Percentiles rank a stretch among this genome's conserved stretches.
Evolutionary conservation across 2,888 invertebrate genomes (phyloP).

Genomic region (Onchidella celtica): DNA sequence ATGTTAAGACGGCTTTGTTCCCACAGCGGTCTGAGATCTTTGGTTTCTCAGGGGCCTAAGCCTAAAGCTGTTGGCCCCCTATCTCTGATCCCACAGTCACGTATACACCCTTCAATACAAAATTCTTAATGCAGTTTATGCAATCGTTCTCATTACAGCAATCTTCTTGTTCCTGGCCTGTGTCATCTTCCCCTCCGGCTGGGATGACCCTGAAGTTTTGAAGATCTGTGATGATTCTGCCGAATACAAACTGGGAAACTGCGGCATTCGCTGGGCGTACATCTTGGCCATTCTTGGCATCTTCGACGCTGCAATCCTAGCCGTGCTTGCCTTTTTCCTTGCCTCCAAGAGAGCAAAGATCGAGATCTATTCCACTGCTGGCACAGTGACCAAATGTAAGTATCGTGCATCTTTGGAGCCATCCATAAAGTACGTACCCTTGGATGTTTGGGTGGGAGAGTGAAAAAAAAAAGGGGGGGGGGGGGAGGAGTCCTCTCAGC

Average conservation of each 20-base stretch:
- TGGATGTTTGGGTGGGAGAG: too few species aligned
- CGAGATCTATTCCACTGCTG: slow-evolving; percentile 65
- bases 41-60: too few species aligned
- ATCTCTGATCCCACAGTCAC: too few species aligned
- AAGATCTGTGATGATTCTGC: slow-evolving; percentile 88
- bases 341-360: slow-evolving; percentile 88
- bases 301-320: slow-evolving; percentile 89
- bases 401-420: slow-evolving; percentile 38
- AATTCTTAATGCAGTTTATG: too few species aligned
- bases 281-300: slow-evolving; percentile 94
- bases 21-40: too few species aligned
- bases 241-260: slow-evolving; percentile 89
- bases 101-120: too few species aligned
- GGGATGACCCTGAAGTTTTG: slow-evolving; percentile 91
- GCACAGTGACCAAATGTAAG: slow-evolving; percentile 76
- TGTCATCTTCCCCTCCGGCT: slow-evolving; percentile 93
- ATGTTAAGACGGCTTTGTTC: too few species aligned
- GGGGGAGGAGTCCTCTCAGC: too few species aligned
- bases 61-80: too few species aligned
- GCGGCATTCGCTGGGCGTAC: slow-evolving; percentile 90
- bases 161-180: slow-evolving; percentile 93
- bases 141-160: slow-evolving; percentile 84
- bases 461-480: too few species aligned
- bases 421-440: too few species aligned
- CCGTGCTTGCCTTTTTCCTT: slow-evolving; percentile 94